Percentiles rank a stretch among this genome's conserved stretches.
Conservation (phyloP, 1,140 invertebrate species). For the Drosophila asahinai region DNA sequence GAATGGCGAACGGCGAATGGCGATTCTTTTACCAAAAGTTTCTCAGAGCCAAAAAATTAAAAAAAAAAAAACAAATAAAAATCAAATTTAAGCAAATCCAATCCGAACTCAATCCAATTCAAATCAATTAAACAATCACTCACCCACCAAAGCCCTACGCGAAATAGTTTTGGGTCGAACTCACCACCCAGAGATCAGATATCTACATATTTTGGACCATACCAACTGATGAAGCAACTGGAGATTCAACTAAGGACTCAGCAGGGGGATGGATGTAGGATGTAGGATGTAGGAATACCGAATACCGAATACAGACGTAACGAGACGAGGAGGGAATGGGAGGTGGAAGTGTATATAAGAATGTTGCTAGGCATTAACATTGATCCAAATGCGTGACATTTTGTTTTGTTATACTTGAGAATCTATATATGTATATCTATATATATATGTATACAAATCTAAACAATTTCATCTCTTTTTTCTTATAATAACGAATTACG, state of each 20-base stretch:
- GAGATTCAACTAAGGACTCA: slow-evolving; percentile 15
- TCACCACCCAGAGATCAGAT: slow-evolving; percentile 35
- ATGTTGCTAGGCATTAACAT: slow-evolving; percentile 66
- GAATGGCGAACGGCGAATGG: background rate
- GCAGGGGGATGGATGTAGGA: slow-evolving; percentile 9
- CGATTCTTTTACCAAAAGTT: slow-evolving; percentile 12
- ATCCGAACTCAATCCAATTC: slow-evolving; percentile 17
- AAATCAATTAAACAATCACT: slow-evolving; percentile 38
- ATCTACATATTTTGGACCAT: slow-evolving; percentile 30
- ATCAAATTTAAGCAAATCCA: background rate
- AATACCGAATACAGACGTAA: background rate
- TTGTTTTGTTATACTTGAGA: slow-evolving; percentile 66
- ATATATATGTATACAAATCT: slow-evolving; percentile 41
- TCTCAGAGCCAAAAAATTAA: background rate
- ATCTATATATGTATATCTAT: slow-evolving; percentile 40
- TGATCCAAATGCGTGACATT: slow-evolving; percentile 51
- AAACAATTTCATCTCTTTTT: slow-evolving; percentile 24
- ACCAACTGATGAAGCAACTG: slow-evolving; percentile 21
- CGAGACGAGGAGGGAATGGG: slow-evolving; percentile 29
- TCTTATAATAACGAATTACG: slow-evolving; percentile 1
- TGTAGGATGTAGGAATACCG: slow-evolving; percentile 7
- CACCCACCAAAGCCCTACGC: slow-evolving; percentile 42
- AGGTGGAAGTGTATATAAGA: slow-evolving; percentile 63
- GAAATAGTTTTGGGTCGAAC: slow-evolving; percentile 44
- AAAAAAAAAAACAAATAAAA: background rate